Base-by-base conservation (phyloP, 2,888 invertebrate genomes). In the Oxyteleia sp. region DNA sequence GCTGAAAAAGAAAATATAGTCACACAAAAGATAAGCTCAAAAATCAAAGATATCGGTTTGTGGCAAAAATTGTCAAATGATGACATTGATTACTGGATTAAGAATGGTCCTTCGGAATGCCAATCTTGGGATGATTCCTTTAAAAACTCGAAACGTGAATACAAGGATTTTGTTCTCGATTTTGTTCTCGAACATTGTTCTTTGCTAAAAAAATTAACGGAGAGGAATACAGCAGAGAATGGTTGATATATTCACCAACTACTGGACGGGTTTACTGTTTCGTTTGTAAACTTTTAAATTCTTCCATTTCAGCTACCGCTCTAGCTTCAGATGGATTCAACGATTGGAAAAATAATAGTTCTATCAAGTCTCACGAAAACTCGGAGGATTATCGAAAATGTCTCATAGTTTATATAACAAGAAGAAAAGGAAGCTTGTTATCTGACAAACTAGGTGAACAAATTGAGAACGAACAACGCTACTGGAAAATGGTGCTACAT, bases 401-500 rank as follows among this genome's bases (percentile, higher is more conserved):
- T 16, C 23, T 49, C 5, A 10, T 53, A 2, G 5, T 7, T 29
- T 53, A 13, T 53, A 13, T 53, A 26, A 10, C 51, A 13, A n/a
- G 29, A 29, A n/a, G n/a, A 53, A n/a, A 29, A n/a, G 29, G n/a
- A 53, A 10, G 7, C 4, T 29, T 7, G 15, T 53, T 53, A 15
- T 11, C 20, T 13, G 41, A 41, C 32, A 13, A 59, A n/a, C 59
- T 59, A 16, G 4, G 16, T 13, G 1, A 35, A 23, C 61, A 72
- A 61, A 43, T 61, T 26, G 47, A 72, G 29, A 57, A 51, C 10
- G 66, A 76, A 53, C 53, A 68, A 53, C 69, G 55, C 29, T 84
- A 84, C 76, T 84, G 85, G 84, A 81, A 47, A 78, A 35, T 55
- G 13, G 69, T 85, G 10, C 64, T 85, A 23, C 26, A 64, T 71